Percentiles rank a stretch among this genome's conserved stretches.
These are phyloP conservation scores for Laticauda laticaudata DNA, from an alignment of 2,113 vertebrate genomes.

Conservation along the genomic window DNA sequence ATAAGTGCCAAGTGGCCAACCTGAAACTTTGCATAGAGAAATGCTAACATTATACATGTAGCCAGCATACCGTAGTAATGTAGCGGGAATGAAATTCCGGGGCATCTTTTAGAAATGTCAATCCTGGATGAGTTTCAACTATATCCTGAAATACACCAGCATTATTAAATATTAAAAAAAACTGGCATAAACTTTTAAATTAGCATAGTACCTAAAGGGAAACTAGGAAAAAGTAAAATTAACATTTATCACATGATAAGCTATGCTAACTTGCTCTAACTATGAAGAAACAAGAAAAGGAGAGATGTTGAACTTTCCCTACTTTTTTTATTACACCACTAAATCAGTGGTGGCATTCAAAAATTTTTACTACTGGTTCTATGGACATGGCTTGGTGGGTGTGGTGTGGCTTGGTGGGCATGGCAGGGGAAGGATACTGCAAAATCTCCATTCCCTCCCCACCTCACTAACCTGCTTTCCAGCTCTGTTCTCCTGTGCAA, in stretches of 20 bases:
- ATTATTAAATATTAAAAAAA: background rate
- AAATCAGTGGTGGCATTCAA: background rate
- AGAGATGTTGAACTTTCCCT: background rate
- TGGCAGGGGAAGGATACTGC: no score
- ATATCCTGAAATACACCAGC: conserved; percentile 81
- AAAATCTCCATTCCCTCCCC: no score
- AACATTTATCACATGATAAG: background rate
- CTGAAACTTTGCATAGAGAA: background rate
- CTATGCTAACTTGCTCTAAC: background rate
- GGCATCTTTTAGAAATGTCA: conserved; percentile 97
- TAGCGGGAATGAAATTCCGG: conserved; percentile 99
- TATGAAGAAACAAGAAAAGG: background rate
- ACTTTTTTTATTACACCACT: background rate
- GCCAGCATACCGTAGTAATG: conserved; percentile 88
- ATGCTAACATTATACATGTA: background rate
- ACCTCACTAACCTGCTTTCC: no score
- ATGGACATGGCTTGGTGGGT: no score
- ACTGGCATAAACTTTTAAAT: conserved; percentile 30
- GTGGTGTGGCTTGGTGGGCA: no score
- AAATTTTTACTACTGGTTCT: no score
- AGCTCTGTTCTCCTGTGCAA: no score
- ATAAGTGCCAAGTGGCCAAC: background rate
- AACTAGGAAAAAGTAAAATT: background rate
- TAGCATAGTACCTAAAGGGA: background rate
- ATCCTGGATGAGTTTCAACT: conserved; percentile 94